Evolutionary conservation across 1,140 invertebrate genomes (phyloP).

Genomic region (Polypedilum vanderplanki): DNA sequence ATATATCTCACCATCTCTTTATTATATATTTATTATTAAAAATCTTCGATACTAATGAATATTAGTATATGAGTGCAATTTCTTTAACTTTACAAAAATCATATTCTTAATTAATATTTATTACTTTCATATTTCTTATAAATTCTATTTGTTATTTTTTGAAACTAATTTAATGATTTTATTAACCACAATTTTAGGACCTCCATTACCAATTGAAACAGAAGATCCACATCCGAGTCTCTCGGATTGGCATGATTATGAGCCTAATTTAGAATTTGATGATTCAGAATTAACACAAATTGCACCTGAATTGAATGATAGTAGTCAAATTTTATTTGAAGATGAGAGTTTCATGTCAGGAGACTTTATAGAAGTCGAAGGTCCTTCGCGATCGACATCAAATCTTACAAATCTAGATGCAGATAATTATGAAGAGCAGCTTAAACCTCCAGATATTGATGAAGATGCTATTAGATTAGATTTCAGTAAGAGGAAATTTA

Average conservation of each 20-base stretch:
- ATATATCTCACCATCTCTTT: too few species aligned
- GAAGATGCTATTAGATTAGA: conserved; percentile 1
- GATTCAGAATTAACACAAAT: conserved; percentile 67
- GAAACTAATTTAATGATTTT: too few species aligned
- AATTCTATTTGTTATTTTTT: too few species aligned
- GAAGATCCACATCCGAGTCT: conserved; percentile 83
- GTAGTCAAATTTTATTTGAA: conserved; percentile 14
- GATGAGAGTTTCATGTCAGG: conserved; percentile 29
- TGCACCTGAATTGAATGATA: conserved; percentile 16
- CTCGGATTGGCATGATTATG: conserved; percentile 87
- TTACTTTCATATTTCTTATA: too few species aligned
- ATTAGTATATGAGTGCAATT: too few species aligned
- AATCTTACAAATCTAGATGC: conserved; percentile 37
- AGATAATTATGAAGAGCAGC: conserved; percentile 41
- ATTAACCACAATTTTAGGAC: conserved; percentile 33
- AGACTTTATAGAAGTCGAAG: conserved; percentile 4
- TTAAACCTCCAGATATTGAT: conserved; percentile 36
- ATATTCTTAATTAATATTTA: too few species aligned
- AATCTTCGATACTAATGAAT: too few species aligned
- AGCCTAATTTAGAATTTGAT: conserved; percentile 92
- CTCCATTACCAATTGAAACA: conserved; percentile 47
- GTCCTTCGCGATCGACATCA: neutral
- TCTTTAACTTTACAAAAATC: too few species aligned
- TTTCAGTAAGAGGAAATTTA: conserved; percentile 37
- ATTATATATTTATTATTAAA: too few species aligned